Percentiles rank a stretch among this genome's conserved stretches.
These are phyloP conservation scores for Tetraneura akinire DNA, from an alignment of 1,140 invertebrate genomes.

Conservation along the genomic window DNA sequence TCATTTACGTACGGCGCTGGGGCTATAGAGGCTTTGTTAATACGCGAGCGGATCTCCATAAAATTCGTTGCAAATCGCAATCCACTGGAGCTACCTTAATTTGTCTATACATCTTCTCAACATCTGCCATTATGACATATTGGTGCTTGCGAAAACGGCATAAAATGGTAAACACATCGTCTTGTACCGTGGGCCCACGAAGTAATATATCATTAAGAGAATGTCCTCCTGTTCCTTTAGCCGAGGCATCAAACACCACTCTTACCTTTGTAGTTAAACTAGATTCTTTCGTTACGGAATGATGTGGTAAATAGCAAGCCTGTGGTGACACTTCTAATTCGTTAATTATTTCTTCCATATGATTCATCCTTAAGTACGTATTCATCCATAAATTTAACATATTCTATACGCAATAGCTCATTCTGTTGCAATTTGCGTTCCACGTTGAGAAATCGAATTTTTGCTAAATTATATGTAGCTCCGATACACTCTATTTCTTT, in stretches of 20 bases:
- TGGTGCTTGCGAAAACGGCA: slow-evolving; percentile 57
- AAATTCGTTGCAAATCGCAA: slow-evolving; percentile 59
- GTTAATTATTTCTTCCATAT: slow-evolving; percentile 56
- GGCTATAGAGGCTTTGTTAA: no score
- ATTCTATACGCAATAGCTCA: background rate
- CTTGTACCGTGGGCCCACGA: slow-evolving; percentile 57
- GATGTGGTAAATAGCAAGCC: slow-evolving; percentile 55
- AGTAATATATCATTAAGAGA: slow-evolving; percentile 56
- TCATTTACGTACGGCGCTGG: no score
- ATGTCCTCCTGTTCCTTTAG: slow-evolving; percentile 53
- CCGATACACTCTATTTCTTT: background rate
- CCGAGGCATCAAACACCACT: slow-evolving; percentile 58
- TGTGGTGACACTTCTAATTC: background rate
- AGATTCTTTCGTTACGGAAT: slow-evolving; percentile 54
- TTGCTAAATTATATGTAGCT: background rate
- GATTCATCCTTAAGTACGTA: no score
- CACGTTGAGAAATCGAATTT: background rate
- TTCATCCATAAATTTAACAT: slow-evolving; percentile 56
- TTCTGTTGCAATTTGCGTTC: background rate
- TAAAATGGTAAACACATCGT: slow-evolving; percentile 58
- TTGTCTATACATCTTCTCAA: no score
- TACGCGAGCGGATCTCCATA: slow-evolving; percentile 58
- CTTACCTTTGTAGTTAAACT: slow-evolving; percentile 53
- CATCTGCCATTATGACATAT: slow-evolving; percentile 56
- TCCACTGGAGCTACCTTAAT: slow-evolving; percentile 57